Base-by-base conservation (phyloP, 2,888 invertebrate species). In the Xylota segnis region DNA sequence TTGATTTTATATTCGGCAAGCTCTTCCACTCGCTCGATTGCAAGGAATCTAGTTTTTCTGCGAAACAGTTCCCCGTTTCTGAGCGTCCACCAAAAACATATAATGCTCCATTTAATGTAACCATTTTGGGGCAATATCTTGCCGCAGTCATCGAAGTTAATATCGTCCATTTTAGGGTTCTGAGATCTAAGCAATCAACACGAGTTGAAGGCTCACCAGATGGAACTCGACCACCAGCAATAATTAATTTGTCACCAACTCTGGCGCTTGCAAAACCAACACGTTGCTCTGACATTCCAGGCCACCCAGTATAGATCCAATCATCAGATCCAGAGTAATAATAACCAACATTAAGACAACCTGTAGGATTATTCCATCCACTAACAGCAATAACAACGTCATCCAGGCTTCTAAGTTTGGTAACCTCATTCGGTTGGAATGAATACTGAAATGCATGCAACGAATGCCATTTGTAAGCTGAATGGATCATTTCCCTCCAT, bases 391-490 rank as follows among this genome's bases (percentile, higher is more conserved):
- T 40, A 1, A 66, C 5, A 9, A 52, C 66, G 27, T 66, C 66
- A 9, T 40, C 71, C 4, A 47, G 56, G 29, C 34, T 71, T 1
- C 78, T 71, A 0, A 56, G 7, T n/a, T 45, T n/a, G 14, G 18
- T 23, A 14, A 52, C 37, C 12, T 52, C 50, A n/a, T 52, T 29
- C 2, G 50, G 18, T 7, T 34, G 14, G 0, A 37, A 9, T 18
- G 18, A 2, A 7, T 9, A n/a, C 0, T 34, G n/a, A 7, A 12
- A 52, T 18, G n/a, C 45, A 9, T 34, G 61, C 29, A 54, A n/a
- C 18, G 34, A 54, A 63, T 63, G 70, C 77, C 61, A 70, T 14
- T 54, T 61, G 7, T 54, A 78, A 0, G 77, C 43, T 10, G 43
- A 45, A 14, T 9, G 10, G 2, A 78, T 32, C 1, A 63, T 12